A percentile compares a stretch with the other conserved stretches of the same genome.
Conservation (phyloP, 2,888 invertebrate species). For the Sinotaia quadrata region DNA sequence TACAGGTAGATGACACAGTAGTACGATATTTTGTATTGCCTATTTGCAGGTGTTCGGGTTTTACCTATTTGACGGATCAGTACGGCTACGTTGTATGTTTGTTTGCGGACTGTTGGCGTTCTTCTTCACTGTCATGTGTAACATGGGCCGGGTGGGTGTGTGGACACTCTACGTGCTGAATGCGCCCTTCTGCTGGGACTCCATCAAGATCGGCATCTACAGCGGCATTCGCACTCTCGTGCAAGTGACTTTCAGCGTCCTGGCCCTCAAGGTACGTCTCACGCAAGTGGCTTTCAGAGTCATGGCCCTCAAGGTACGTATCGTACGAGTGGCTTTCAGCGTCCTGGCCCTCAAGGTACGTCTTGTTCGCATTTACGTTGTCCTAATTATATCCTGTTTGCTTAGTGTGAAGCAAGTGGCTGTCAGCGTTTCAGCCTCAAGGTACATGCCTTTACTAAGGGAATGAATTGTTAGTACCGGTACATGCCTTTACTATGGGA, state of each 20-base stretch:
- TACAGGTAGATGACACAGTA: neutral
- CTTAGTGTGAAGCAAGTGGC: neutral
- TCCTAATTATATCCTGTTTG: too few relatives aligned
- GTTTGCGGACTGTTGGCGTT: constrained; percentile 2
- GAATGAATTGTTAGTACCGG: too few relatives aligned
- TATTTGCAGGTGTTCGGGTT: constrained; percentile 30
- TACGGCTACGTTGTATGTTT: neutral
- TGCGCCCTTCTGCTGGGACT: constrained; percentile 30
- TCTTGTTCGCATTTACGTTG: too few relatives aligned
- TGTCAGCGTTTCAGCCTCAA: neutral
- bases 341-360: constrained; percentile 2
- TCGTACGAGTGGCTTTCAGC: neutral
- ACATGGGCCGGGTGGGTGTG: constrained; percentile 18
- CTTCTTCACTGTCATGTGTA: constrained; percentile 9
- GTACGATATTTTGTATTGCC: too few relatives aligned
- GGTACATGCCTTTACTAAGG: too few relatives aligned
- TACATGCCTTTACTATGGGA: too few relatives aligned
- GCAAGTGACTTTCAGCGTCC: neutral
- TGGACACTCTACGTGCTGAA: constrained; percentile 29
- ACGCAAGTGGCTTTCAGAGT: too few relatives aligned
- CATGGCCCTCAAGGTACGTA: too few relatives aligned
- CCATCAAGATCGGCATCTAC: constrained; percentile 33
- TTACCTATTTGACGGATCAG: constrained; percentile 15
- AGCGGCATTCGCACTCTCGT: constrained; percentile 5
- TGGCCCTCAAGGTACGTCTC: constrained; percentile 8